Conservation (phyloP, 2,888 invertebrate genomes). For the Chrysina gloriosa region DNA sequence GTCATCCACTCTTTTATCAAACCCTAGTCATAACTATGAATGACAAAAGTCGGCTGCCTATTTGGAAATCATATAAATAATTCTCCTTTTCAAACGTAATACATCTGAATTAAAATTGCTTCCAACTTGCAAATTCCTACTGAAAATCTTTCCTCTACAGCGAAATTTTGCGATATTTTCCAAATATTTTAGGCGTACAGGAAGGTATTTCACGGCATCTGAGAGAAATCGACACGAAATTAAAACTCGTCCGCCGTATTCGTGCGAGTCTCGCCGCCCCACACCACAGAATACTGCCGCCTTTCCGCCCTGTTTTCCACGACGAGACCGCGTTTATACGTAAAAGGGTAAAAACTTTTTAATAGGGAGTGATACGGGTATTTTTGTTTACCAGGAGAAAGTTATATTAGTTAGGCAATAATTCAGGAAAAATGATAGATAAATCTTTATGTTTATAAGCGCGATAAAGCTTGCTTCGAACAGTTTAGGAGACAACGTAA, state of each 20-base stretch:
- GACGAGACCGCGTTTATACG: neutral
- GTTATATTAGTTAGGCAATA: slow-evolving; percentile 44
- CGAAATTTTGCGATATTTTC: too few relatives aligned
- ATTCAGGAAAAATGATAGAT: slow-evolving; percentile 43
- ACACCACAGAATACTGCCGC: neutral
- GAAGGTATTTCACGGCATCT: neutral
- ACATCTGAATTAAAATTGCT: too few relatives aligned
- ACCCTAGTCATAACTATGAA: too few relatives aligned
- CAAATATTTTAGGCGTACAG: neutral
- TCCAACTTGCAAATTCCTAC: too few relatives aligned
- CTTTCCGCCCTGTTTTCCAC: neutral
- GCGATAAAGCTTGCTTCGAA: slow-evolving; percentile 39
- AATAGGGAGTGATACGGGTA: slow-evolving; percentile 27
- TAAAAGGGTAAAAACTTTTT: slow-evolving; percentile 30
- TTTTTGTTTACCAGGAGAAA: slow-evolving; percentile 43
- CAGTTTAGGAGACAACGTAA: neutral
- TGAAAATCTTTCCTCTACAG: too few relatives aligned
- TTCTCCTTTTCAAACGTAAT: too few relatives aligned
- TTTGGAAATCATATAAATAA: too few relatives aligned
- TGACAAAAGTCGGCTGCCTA: too few relatives aligned
- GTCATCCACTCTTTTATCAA: too few relatives aligned
- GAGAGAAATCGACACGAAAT: slow-evolving; percentile 6
- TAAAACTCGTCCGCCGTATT: neutral
- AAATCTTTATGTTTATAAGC: slow-evolving; percentile 46
- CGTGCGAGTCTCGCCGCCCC: neutral